Evolutionary conservation across 2,888 invertebrate genomes (phyloP), one percentile per base, ranked within the genome.

Genomic region (Ornithoptera priamus): DNA sequence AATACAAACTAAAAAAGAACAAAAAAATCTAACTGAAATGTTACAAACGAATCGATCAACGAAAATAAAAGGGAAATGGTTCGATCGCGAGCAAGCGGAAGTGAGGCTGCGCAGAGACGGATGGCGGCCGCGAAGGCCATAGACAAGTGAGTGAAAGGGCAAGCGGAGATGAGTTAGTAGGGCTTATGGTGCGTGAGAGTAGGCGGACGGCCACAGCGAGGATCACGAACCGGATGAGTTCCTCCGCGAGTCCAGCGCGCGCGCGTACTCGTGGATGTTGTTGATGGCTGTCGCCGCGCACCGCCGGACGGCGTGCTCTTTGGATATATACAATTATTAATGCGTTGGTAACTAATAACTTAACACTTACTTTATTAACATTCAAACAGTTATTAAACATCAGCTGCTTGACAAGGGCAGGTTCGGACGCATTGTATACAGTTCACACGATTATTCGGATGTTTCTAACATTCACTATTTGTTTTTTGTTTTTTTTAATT

Each of bases 181-280:
- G 61, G 17, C 42, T 59, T 22, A 56, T 18, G 60, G 59, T 50
- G n/a, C 22, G 22, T 36, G 36, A 53, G 39, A 62, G 20, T 30
- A 62, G 59, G 61, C 64, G 8, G 6, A 59, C n/a, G 10, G 65
- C 42, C 22, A 62, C 4, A 30, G 50, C 39, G 22, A 3, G n/a
- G 68, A 42, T 53, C 58, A 87, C 88, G 74, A 78, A 89, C 89
- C 88, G 77, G 81, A 78, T 73, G 79, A 78, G 75, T 73, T 72
- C 58, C 72, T n/a, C 12, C 76, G 72, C 71, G 69, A 59, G 84
- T 85, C 79, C 72, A 95, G 93, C 81, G 93, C 93, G 84, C 93
- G 94, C 86, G 93, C 92, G 93, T 94, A 95, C 83, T 92, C 92
- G 90, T 94, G 94, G 87, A 95, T 95, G 90, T 94, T 94, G 89